Evolutionary conservation across 2,888 invertebrate species (phyloP).

Genomic region (Eupeodes latifasciatus): DNA sequence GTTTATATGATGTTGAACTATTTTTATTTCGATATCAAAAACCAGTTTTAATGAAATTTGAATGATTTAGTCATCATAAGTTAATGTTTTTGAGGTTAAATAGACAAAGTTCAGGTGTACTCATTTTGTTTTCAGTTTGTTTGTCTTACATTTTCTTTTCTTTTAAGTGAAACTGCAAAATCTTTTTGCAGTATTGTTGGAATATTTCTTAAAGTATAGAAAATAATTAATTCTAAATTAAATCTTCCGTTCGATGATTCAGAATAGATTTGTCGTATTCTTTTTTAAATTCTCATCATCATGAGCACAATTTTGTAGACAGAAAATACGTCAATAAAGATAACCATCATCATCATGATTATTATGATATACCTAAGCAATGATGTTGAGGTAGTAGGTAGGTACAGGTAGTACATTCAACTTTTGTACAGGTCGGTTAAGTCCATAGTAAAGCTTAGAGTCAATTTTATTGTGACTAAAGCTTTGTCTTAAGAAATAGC

Average conservation of each 20-base stretch:
- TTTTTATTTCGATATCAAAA: background rate
- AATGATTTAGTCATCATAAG: slow-evolving; percentile 4
- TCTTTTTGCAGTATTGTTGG: background rate
- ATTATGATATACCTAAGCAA: no score
- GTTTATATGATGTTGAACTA: background rate
- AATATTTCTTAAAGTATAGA: background rate
- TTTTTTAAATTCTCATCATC: background rate
- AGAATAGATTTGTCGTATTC: background rate
- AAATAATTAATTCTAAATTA: background rate
- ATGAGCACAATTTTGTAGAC: background rate
- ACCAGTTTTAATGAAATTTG: slow-evolving; percentile 3
- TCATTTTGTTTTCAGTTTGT: slow-evolving; percentile 1
- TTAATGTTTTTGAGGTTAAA: background rate
- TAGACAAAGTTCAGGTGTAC: slow-evolving; percentile 35
- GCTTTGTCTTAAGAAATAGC: slow-evolving; percentile 47
- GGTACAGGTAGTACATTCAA: slow-evolving; percentile 16
- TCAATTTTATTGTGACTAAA: slow-evolving; percentile 25
- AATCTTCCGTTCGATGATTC: slow-evolving; percentile 22
- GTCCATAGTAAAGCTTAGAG: slow-evolving; percentile 23
- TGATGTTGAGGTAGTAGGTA: slow-evolving; percentile 9
- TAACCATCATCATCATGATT: background rate
- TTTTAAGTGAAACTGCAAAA: background rate
- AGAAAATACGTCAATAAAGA: slow-evolving; percentile 13
- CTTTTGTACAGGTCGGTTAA: slow-evolving; percentile 19
- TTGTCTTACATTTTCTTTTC: background rate